Evolutionary conservation across 2,797 vertebrate species (phyloP).

Genomic region (Uromys caudimaculatus): DNA sequence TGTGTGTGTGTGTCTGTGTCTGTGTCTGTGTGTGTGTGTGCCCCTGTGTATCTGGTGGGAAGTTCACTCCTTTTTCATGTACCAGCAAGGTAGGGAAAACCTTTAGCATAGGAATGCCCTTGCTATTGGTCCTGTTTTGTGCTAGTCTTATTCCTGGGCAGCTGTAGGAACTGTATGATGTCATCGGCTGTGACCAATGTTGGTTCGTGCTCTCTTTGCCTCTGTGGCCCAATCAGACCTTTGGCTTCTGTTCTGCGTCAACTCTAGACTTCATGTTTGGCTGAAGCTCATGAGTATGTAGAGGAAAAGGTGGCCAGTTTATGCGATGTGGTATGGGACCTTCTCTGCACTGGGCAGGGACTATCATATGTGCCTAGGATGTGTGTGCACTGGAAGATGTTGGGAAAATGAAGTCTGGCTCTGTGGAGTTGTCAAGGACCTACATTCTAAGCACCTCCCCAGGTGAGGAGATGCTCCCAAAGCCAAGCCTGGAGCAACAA

Average conservation of each 20-base stretch:
- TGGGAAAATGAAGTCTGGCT: neutral
- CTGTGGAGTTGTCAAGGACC: too few species aligned
- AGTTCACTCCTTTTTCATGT: neutral
- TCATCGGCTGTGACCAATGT: neutral
- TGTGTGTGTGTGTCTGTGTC: too few species aligned
- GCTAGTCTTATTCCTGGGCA: neutral
- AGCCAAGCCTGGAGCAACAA: neutral
- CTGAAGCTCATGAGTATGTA: too few species aligned
- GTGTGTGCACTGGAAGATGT: too few species aligned
- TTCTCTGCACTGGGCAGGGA: too few species aligned
- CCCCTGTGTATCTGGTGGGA: neutral
- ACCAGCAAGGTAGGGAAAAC: too few species aligned
- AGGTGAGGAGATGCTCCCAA: neutral
- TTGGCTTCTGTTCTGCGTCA: neutral
- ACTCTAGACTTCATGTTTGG: neutral
- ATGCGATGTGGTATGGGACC: neutral
- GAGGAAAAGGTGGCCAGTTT: neutral
- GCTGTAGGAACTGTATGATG: too few species aligned
- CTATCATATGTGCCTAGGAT: neutral
- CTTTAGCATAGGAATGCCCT: neutral
- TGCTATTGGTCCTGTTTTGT: neutral
- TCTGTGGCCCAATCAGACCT: neutral
- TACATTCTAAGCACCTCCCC: neutral
- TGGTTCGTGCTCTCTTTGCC: too few species aligned
- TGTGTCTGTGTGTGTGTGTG: too few species aligned